phyloP scores from a whole-genome alignment of 2,113 vertebrate species.

The Hassar affinis region DNA sequence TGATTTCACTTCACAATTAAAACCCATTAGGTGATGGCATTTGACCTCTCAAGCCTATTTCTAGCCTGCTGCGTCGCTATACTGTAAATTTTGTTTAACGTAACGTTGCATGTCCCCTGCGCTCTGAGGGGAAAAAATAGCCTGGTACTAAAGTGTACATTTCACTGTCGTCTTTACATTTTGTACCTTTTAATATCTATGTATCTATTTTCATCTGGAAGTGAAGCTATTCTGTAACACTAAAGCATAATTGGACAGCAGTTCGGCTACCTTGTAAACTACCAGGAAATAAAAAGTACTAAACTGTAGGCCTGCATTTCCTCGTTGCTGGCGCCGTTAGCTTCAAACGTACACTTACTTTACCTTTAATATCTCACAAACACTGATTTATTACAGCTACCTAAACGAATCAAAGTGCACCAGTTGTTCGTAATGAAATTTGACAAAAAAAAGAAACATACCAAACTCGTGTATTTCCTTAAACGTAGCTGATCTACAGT shows the following conservation, averaged over 20 bases:
- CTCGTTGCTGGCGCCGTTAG: neutral
- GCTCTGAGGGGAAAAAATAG: neutral
- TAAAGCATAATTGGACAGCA: neutral
- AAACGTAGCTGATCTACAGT: no score
- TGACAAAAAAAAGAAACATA: neutral
- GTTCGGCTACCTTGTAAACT: neutral
- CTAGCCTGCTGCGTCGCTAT: slow-evolving; percentile 28
- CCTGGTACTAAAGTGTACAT: neutral
- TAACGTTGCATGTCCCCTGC: no score
- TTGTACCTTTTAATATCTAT: neutral
- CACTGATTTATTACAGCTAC: neutral
- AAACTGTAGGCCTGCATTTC: neutral
- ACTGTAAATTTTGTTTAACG: no score
- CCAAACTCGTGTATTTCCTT: no score
- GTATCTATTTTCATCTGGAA: neutral
- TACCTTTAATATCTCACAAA: neutral
- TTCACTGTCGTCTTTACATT: neutral
- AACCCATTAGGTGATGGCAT: neutral
- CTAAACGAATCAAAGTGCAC: neutral
- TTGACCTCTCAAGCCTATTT: slow-evolving; percentile 65
- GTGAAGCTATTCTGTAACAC: neutral
- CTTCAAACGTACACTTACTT: neutral
- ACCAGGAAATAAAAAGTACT: neutral
- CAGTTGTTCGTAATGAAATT: neutral
- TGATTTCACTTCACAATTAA: neutral